Evolutionary conservation across 2,797 vertebrate species (phyloP).

Genomic region (Ctenochaetus hawaiiensis): DNA sequence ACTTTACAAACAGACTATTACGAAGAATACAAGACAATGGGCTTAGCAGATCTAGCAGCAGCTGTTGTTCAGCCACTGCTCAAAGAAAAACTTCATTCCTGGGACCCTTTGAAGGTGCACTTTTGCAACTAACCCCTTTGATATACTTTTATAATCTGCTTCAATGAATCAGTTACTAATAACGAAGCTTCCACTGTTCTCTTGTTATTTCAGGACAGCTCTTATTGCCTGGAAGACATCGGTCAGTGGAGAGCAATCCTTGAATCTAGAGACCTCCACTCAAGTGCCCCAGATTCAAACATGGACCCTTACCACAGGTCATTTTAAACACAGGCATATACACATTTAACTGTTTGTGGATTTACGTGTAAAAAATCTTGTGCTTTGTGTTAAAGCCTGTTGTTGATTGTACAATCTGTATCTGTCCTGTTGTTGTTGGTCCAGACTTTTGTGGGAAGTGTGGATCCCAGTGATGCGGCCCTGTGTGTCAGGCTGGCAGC

Average conservation of each 20-base stretch:
- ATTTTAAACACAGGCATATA: conserved; percentile 5
- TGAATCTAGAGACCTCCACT: conserved; percentile 91
- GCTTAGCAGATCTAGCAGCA: conserved; percentile 91
- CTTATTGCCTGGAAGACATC: conserved; percentile 91
- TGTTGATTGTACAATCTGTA: background rate
- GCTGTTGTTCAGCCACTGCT: conserved; percentile 94
- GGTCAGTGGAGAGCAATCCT: conserved; percentile 95
- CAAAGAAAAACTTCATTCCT: conserved; percentile 92
- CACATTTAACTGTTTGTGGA: background rate
- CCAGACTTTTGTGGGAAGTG: conserved; percentile 95
- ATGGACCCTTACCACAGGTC: conserved; percentile 98
- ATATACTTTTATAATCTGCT: background rate
- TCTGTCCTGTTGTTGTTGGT: conserved; percentile 26
- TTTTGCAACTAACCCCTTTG: background rate
- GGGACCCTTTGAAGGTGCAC: conserved; percentile 94
- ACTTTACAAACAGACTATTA: conserved; percentile 95
- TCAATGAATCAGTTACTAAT: background rate
- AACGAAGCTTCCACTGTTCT: background rate
- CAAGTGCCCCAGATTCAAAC: conserved; percentile 89
- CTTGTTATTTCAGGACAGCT: conserved; percentile 87
- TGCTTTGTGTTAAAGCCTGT: background rate
- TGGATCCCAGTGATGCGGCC: conserved; percentile 93
- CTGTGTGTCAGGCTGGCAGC: conserved; percentile 92
- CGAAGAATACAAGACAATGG: conserved; percentile 94
- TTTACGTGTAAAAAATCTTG: background rate